phyloP scores from a whole-genome alignment of 1,140 invertebrate genomes.

The Galendromus occidentalis region DNA sequence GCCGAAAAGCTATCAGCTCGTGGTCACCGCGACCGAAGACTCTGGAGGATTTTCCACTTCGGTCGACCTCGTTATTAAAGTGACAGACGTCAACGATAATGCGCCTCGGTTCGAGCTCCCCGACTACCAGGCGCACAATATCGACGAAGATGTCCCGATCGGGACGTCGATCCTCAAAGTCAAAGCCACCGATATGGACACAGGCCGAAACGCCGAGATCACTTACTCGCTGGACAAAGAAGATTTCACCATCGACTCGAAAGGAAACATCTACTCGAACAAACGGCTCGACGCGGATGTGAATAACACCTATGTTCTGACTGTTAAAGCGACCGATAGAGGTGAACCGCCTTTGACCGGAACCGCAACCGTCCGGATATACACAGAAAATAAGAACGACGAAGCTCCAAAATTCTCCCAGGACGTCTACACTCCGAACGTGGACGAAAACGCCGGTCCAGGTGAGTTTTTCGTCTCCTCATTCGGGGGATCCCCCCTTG shows the following conservation, averaged over 20 bases:
- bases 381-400: slow-evolving; percentile 89
- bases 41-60: slow-evolving; percentile 84
- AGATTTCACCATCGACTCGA: slow-evolving; percentile 74
- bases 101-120: slow-evolving; percentile 82
- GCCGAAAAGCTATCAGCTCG: slow-evolving; percentile 70
- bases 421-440: slow-evolving; percentile 84
- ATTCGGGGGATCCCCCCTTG: too few relatives aligned
- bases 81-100: slow-evolving; percentile 71
- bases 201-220: slow-evolving; percentile 76
- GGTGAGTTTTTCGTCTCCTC: slow-evolving; percentile 32
- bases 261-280: slow-evolving; percentile 73
- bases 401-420: slow-evolving; percentile 89
- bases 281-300: slow-evolving; percentile 83
- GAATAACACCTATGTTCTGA: slow-evolving; percentile 86
- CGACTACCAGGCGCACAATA: slow-evolving; percentile 83
- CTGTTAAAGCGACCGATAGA: slow-evolving; percentile 74
- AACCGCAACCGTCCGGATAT: slow-evolving; percentile 71
- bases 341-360: slow-evolving; percentile 76
- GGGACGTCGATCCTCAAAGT: slow-evolving; percentile 63
- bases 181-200: slow-evolving; percentile 76
- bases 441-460: slow-evolving; percentile 81
- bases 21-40: slow-evolving; percentile 82
- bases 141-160: slow-evolving; percentile 74
- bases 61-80: slow-evolving; percentile 41
- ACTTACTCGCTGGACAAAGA: slow-evolving; percentile 77